Evolutionary conservation across 30 jellyfish, hydroid and myxozoan genomes (phyloP).

Genomic region (Aurelia aurita): DNA sequence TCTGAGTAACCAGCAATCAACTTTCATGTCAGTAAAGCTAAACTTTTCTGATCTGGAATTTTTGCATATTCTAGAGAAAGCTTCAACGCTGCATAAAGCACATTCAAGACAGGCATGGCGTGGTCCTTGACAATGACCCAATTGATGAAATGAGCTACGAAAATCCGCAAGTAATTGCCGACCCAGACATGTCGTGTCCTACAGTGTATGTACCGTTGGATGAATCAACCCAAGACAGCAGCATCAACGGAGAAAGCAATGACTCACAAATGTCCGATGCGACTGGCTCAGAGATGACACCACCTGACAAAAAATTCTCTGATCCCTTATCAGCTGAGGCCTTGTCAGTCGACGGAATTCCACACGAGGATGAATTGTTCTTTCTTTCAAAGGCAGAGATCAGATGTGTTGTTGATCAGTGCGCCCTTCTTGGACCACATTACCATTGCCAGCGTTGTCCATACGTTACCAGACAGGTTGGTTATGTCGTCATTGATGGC

Average conservation of each 20-base stretch:
- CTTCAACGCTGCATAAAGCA: constrained; percentile 70
- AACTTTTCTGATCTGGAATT: neutral
- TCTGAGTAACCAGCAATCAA: no score
- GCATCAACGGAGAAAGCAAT: constrained; percentile 30
- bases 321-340: constrained; percentile 18
- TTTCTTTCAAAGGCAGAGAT: constrained; percentile 44
- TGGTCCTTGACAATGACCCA: constrained; percentile 28
- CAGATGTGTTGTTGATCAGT: constrained; percentile 49
- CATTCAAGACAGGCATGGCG: constrained; percentile 64
- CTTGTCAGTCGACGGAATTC: constrained; percentile 18
- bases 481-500: neutral
- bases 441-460: constrained; percentile 72
- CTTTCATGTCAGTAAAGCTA: neutral
- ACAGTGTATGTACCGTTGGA: constrained; percentile 5
- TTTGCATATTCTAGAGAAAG: constrained; percentile 50
- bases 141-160: constrained; percentile 10
- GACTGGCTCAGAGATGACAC: neutral
- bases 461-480: constrained; percentile 66
- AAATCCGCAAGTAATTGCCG: constrained; percentile 40
- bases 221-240: constrained; percentile 26
- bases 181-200: constrained; percentile 23
- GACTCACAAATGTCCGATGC: constrained; percentile 15
- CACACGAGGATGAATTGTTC: constrained; percentile 57
- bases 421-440: constrained; percentile 51
- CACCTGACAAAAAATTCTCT: neutral